phyloP scores from a whole-genome alignment of 2,113 vertebrate species.

The Trogon melanurus region DNA sequence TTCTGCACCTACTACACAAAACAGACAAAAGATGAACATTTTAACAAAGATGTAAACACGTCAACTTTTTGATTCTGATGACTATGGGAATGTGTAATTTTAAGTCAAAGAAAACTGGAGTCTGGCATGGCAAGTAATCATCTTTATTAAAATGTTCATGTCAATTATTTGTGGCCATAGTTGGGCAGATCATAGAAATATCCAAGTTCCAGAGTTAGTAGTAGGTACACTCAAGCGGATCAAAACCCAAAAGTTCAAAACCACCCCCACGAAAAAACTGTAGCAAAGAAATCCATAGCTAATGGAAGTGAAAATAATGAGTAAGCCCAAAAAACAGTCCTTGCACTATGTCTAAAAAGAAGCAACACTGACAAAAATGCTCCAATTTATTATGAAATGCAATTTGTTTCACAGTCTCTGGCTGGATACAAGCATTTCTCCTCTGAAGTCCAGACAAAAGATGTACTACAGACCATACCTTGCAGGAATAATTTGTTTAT shows the following conservation, averaged over 20 bases:
- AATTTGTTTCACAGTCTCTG: background rate
- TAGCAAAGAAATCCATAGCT: background rate
- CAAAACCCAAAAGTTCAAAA: background rate
- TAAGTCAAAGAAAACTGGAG: too few species aligned
- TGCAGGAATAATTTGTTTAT: background rate
- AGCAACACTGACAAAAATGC: background rate
- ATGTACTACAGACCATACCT: accelerated
- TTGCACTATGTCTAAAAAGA: background rate
- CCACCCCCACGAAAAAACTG: background rate
- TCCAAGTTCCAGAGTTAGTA: background rate
- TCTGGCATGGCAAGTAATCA: too few species aligned
- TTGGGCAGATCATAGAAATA: background rate
- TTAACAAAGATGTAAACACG: too few species aligned
- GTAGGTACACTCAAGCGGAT: background rate
- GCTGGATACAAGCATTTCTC: background rate
- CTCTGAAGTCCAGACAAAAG: background rate
- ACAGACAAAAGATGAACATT: accelerated
- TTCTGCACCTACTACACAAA: background rate
- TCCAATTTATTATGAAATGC: background rate
- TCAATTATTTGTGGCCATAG: background rate
- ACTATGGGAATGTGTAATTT: too few species aligned
- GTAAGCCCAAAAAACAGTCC: background rate
- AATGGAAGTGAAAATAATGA: background rate
- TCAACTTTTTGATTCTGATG: too few species aligned
- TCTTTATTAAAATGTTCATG: too few species aligned